Conservation (phyloP, 23 tunicate genomes). For the Styela clava region DNA sequence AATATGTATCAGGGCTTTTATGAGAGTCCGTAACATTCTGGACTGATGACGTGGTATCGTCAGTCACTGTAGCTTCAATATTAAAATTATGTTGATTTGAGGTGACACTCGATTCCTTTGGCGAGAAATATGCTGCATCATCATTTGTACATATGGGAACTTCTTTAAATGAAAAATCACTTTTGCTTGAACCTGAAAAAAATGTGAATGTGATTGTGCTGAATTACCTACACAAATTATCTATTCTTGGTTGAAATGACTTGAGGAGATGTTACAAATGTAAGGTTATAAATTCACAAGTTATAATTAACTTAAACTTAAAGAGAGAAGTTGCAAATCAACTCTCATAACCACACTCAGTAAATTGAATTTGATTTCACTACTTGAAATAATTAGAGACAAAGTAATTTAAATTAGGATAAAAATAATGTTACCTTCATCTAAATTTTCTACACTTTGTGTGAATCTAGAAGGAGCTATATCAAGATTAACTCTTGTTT, state of each 20-base stretch:
- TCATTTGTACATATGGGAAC: not conserved
- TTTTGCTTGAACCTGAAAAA: not conserved
- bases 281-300: no score
- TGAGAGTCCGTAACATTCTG: not conserved
- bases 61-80: not conserved
- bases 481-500: conserved; percentile 47
- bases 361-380: no score
- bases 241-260: no score
- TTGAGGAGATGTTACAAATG: no score
- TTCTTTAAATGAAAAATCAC: not conserved
- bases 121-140: not conserved
- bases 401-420: not conserved
- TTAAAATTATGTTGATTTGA: not conserved
- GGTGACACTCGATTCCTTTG: not conserved
- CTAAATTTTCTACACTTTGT: conserved; percentile 11
- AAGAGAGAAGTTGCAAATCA: no score
- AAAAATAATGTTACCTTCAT: not conserved
- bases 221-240: no score
- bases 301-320: no score
- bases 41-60: not conserved
- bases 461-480: conserved; percentile 19
- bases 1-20: not conserved
- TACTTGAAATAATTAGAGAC: not conserved
- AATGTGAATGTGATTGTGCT: no score
- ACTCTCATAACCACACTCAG: no score